phyloP scores from a whole-genome alignment of 2,113 vertebrate genomes.

The Microcebus lehilahytsara region DNA sequence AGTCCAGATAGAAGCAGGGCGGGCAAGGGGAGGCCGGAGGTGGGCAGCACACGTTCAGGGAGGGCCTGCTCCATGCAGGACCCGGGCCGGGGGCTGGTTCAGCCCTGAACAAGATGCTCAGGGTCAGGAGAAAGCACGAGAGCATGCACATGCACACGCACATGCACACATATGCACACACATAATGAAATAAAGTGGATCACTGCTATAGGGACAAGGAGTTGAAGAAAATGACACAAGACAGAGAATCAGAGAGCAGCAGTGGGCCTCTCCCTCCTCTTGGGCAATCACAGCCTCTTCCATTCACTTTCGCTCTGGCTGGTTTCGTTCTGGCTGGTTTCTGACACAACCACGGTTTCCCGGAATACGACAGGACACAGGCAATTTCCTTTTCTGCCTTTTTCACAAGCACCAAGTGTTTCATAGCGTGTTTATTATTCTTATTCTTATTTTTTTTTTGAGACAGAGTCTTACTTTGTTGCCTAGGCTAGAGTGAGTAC shows the following conservation, averaged over 20 bases:
- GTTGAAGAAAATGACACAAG: background rate
- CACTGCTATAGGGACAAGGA: background rate
- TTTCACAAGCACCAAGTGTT: background rate
- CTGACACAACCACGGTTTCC: background rate
- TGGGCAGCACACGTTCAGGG: background rate
- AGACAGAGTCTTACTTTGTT: too few species aligned
- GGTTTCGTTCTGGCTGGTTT: background rate
- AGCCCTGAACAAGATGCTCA: background rate
- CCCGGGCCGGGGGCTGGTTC: background rate
- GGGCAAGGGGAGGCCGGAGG: accelerated
- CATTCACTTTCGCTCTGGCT: background rate
- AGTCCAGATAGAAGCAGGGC: background rate
- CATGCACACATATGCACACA: accelerated
- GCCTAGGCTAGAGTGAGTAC: too few species aligned
- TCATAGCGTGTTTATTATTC: too few species aligned
- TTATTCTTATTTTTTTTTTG: too few species aligned
- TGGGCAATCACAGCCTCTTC: background rate
- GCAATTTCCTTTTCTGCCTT: background rate
- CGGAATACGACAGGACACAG: background rate
- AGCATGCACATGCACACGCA: background rate
- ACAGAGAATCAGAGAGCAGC: background rate
- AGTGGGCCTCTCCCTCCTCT: background rate
- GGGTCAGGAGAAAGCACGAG: too few species aligned
- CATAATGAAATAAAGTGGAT: background rate
- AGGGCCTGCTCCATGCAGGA: accelerated